Percentiles rank a stretch among this genome's conserved stretches.
Conservation (phyloP, 2,888 invertebrate genomes). For the Deroplatys truncata region DNA sequence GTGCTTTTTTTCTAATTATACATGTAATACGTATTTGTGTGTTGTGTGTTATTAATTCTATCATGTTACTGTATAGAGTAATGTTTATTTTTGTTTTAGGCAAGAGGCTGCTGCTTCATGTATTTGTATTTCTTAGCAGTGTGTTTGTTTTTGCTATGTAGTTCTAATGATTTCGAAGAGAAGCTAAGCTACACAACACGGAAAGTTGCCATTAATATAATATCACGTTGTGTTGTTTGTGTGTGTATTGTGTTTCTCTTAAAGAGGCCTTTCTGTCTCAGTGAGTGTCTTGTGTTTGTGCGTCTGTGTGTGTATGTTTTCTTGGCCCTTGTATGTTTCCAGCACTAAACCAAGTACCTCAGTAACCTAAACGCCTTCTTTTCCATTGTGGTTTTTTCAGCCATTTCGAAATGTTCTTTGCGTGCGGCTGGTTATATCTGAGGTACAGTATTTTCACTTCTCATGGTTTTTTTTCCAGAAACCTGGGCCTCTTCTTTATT, state of each 20-base stretch:
- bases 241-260: background rate
- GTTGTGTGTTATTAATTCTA: background rate
- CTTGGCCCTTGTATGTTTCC: background rate
- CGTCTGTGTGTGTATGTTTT: background rate
- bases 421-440: constrained; percentile 81
- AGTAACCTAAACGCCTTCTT: constrained; percentile 30
- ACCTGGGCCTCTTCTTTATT: constrained; percentile 22
- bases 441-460: constrained; percentile 58
- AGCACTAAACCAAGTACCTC: background rate
- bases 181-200: background rate
- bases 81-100: background rate
- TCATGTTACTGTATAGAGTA: background rate
- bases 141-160: background rate
- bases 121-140: background rate
- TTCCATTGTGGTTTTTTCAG: constrained; percentile 53
- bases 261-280: background rate
- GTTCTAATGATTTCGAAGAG: background rate
- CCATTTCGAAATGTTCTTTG: constrained; percentile 79
- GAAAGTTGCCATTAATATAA: background rate
- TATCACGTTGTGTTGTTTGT: background rate
- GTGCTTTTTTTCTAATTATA: background rate
- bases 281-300: constrained; percentile 1
- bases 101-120: background rate
- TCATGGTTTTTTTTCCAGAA: constrained; percentile 24
- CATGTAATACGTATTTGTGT: background rate